Base-by-base conservation (phyloP, 2,113 vertebrate genomes). In the Sinosuthora webbiana region DNA sequence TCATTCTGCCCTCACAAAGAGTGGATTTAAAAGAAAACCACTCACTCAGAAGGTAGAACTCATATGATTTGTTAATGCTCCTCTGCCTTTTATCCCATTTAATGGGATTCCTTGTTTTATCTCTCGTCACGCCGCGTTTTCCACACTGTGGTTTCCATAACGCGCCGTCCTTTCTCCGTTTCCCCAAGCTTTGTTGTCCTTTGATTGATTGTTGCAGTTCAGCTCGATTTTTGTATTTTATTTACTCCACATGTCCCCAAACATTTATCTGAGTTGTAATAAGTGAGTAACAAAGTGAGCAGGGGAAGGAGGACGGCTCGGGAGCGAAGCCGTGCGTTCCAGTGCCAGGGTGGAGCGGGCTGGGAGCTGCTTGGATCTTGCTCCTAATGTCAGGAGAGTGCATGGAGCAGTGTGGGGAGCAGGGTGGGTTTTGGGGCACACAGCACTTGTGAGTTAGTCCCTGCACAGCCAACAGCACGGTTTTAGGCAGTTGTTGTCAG, bases 21-120 rank as follows among this genome's bases (percentile, higher is more conserved):
- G 68, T 25, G 27, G 11, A 24, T n/a, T 82, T 74, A 20, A 59
- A 62, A 62, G 71, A 24, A 82, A 93, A 45, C 20, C 37, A 24
- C 88, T 87, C 6, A 1, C 4, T 55, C 25, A 27, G 91, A 67
- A 91, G 69, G 68, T 53, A 8, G 57, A 87, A 35, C 73, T 78
- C 77, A 13, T 35, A 52, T 37, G 59, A 60, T 63, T 65, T 39
- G 12, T 68, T 67, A 77, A 55, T 57, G 50, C 75, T 74, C 15
- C 57, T 77, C 75, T 87, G 89, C 75, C 64, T 65, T 45, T 65
- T 92, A 78, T 90, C 83, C 76, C 9, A 0, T 74, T 75, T 69
- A 74, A 70, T 15, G 31, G 56, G 53, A 86, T 92, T 92, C 87
- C 93, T 68, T 60, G 83, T 87, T 95, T 76, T 84, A 37, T 85